Percentiles rank a stretch among this genome's conserved stretches.
These are phyloP conservation scores for Hypselothyrea guttata DNA, from an alignment of 2,888 invertebrate genomes.

Conservation along the genomic window DNA sequence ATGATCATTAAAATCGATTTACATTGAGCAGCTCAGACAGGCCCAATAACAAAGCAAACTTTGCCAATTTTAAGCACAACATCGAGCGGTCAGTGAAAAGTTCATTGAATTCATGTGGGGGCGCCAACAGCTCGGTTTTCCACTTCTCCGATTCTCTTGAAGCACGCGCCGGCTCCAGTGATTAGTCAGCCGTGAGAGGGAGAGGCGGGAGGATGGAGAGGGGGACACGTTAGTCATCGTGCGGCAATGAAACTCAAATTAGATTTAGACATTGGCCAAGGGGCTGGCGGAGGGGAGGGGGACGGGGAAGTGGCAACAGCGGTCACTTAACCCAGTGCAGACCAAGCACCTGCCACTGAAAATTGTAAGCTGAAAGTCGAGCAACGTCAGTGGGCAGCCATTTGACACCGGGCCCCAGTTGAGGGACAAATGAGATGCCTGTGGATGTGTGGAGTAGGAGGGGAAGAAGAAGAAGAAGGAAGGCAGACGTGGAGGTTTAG, in stretches of 20 bases:
- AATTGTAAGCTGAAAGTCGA: constrained; percentile 5
- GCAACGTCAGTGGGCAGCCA: constrained; percentile 49
- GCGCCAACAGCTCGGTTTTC: constrained; percentile 6
- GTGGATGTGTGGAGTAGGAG: constrained; percentile 3
- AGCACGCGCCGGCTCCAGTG: constrained; percentile 45
- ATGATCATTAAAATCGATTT: constrained; percentile 28
- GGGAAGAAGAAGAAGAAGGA: background rate
- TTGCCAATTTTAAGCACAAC: constrained; percentile 36
- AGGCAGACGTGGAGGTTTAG: constrained; percentile 20
- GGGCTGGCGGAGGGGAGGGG: background rate
- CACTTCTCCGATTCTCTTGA: constrained; percentile 21
- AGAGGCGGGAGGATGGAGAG: too few relatives aligned
- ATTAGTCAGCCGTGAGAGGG: constrained; percentile 54
- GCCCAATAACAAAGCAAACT: constrained; percentile 20
- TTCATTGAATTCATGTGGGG: constrained; percentile 38
- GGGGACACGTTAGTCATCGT: too few relatives aligned
- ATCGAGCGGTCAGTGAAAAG: constrained; percentile 27
- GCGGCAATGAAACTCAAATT: constrained; percentile 56
- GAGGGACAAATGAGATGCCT: constrained; percentile 7
- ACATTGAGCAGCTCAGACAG: constrained; percentile 2
- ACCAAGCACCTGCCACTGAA: constrained; percentile 45
- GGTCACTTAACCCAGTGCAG: constrained; percentile 49
- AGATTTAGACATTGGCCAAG: constrained; percentile 30
- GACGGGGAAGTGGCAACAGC: constrained; percentile 14
- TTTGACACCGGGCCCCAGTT: constrained; percentile 61